Evolutionary conservation across 2,888 invertebrate genomes (phyloP).

Genomic region (Torymus aiolomorphi): DNA sequence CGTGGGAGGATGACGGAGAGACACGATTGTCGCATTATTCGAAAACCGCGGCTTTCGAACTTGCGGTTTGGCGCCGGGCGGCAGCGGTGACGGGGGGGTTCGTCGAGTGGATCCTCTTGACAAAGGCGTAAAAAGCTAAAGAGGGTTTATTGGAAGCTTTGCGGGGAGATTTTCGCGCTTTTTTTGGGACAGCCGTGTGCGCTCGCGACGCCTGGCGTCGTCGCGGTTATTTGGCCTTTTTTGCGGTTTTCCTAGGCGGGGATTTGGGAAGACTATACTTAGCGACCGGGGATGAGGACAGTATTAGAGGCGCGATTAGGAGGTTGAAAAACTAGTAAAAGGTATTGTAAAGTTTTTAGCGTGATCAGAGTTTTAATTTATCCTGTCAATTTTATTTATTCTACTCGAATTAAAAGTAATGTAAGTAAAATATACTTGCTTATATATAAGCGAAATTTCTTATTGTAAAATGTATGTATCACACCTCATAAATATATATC

Average conservation of each 20-base stretch:
- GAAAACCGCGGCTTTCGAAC: slow-evolving; percentile 71
- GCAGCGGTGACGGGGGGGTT: background rate
- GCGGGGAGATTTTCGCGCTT: slow-evolving; percentile 9
- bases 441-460: background rate
- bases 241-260: background rate
- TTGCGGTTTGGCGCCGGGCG: slow-evolving; percentile 61
- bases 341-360: too few relatives aligned
- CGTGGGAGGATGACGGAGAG: slow-evolving; percentile 33
- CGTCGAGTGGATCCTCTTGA: background rate
- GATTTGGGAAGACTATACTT: background rate
- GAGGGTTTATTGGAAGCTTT: slow-evolving; percentile 37
- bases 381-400: too few relatives aligned
- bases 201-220: too few relatives aligned
- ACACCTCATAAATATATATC: too few relatives aligned
- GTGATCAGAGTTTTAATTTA: too few relatives aligned
- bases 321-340: too few relatives aligned
- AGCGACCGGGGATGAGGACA: too few relatives aligned
- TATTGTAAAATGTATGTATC: background rate
- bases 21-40: slow-evolving; percentile 75
- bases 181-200: too few relatives aligned
- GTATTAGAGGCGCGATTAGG: too few relatives aligned
- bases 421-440: too few relatives aligned
- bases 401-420: too few relatives aligned
- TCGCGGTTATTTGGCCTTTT: slow-evolving; percentile 11
- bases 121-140: slow-evolving; percentile 11